These are phyloP conservation scores for Agrochola circellaris DNA, from an alignment of 2,888 invertebrate species.

Conservation along the genomic window DNA sequence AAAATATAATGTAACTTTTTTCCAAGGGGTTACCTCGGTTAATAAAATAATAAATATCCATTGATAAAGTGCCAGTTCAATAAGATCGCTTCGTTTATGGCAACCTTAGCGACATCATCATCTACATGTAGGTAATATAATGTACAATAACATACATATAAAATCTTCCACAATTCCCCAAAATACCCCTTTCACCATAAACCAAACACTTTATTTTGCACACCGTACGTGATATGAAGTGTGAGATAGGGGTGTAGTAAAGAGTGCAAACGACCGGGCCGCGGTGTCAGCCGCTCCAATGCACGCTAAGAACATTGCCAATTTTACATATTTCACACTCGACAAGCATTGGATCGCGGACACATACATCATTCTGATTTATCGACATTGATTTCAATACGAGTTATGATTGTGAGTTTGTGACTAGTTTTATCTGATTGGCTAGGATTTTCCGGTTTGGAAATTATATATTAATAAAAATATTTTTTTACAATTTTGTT, in stretches of 20 bases:
- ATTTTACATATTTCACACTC: slow-evolving; percentile 80
- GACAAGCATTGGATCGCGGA: slow-evolving; percentile 65
- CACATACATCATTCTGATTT: slow-evolving; percentile 71
- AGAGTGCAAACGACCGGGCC: slow-evolving; percentile 89
- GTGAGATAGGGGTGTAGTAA: slow-evolving; percentile 88
- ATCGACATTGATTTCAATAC: slow-evolving; percentile 63
- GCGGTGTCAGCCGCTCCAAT: slow-evolving; percentile 82
- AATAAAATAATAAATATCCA: neutral
- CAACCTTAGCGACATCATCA: neutral
- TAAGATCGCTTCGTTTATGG: neutral
- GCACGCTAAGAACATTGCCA: slow-evolving; percentile 82
- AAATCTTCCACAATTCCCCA: slow-evolving; percentile 5
- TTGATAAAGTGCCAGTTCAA: too few relatives aligned
- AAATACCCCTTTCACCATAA: slow-evolving; percentile 42
- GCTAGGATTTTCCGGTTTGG: slow-evolving; percentile 3
- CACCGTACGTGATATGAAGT: slow-evolving; percentile 82
- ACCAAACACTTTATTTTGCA: slow-evolving; percentile 66
- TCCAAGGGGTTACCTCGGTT: neutral
- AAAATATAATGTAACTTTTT: neutral
- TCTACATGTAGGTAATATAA: neutral
- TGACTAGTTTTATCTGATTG: slow-evolving; percentile 56
- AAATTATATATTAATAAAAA: neutral
- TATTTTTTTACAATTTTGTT: neutral
- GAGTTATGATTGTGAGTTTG: slow-evolving; percentile 51
- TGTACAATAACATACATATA: neutral